Evolutionary conservation across 1,140 invertebrate genomes (phyloP).

Genomic region (Helicoverpa zea): DNA sequence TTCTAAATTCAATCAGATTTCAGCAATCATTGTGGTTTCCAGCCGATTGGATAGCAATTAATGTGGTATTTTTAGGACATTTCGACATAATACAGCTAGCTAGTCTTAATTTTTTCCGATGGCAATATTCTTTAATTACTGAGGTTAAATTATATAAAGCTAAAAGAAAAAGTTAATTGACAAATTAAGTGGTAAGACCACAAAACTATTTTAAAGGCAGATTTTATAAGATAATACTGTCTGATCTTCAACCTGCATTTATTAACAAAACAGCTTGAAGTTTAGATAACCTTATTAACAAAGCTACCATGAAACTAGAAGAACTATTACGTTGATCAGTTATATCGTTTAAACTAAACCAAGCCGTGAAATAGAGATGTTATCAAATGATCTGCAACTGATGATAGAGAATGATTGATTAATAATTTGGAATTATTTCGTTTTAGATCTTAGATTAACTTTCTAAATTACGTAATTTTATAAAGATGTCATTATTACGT

Average conservation of each 20-base stretch:
- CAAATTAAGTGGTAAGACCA: too few relatives aligned
- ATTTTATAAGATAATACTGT: not conserved
- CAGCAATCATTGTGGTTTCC: slow-evolving; percentile 9
- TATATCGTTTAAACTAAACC: not conserved
- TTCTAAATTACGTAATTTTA: too few relatives aligned
- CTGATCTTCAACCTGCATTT: not conserved
- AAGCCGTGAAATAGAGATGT: too few relatives aligned
- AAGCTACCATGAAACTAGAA: not conserved
- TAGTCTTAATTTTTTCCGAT: not conserved
- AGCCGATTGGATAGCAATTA: not conserved
- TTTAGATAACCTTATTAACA: not conserved
- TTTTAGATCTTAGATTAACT: too few relatives aligned
- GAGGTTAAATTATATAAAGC: too few relatives aligned
- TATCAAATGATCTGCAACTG: not conserved
- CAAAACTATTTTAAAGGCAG: too few relatives aligned
- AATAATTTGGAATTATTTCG: too few relatives aligned
- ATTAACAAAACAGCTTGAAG: not conserved
- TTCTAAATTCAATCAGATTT: slow-evolving; percentile 24
- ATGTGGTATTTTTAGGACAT: not conserved
- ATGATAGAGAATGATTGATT: too few relatives aligned
- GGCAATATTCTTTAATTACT: too few relatives aligned
- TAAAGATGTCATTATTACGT: too few relatives aligned
- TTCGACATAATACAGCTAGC: not conserved
- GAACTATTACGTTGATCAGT: not conserved
- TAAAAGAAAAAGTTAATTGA: too few relatives aligned